Percentiles rank a stretch among this genome's conserved stretches.
These are phyloP conservation scores for Drosophila crucigera DNA, from an alignment of 2,888 invertebrate genomes.

Conservation along the genomic window DNA sequence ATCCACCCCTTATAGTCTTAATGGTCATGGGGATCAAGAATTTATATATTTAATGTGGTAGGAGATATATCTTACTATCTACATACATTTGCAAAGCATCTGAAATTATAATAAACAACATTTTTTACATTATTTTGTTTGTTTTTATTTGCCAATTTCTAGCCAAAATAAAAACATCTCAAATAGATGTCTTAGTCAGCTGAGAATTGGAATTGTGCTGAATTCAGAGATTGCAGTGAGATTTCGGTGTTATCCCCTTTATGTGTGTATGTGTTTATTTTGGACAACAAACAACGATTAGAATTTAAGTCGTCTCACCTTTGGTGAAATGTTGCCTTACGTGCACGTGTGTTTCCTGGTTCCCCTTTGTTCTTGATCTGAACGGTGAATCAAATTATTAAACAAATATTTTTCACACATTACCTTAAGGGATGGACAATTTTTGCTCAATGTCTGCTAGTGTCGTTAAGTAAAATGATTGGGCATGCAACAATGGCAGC, in stretches of 20 bases:
- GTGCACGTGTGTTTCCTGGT: conserved; percentile 59
- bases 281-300: conserved; percentile 41
- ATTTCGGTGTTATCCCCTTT: not conserved
- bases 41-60: too few relatives aligned
- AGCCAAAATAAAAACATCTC: not conserved
- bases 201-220: conserved; percentile 3
- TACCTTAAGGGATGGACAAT: conserved; percentile 62
- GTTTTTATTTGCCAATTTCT: not conserved
- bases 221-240: not conserved
- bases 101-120: too few relatives aligned
- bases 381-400: conserved; percentile 65
- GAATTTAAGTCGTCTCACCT: conserved; percentile 54
- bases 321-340: conserved; percentile 46
- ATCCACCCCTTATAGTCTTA: not conserved
- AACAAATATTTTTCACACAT: conserved; percentile 77
- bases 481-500: conserved; percentile 68
- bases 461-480: conserved; percentile 81
- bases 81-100: too few relatives aligned
- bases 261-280: conserved; percentile 20
- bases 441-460: conserved; percentile 73
- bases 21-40: not conserved
- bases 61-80: too few relatives aligned
- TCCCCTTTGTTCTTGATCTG: conserved; percentile 51
- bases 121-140: not conserved
- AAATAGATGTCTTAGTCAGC: not conserved